Evolutionary conservation across 1,140 invertebrate species (phyloP), one percentile per base, ranked within the genome.

Genomic region (Pectinophora gossypiella): DNA sequence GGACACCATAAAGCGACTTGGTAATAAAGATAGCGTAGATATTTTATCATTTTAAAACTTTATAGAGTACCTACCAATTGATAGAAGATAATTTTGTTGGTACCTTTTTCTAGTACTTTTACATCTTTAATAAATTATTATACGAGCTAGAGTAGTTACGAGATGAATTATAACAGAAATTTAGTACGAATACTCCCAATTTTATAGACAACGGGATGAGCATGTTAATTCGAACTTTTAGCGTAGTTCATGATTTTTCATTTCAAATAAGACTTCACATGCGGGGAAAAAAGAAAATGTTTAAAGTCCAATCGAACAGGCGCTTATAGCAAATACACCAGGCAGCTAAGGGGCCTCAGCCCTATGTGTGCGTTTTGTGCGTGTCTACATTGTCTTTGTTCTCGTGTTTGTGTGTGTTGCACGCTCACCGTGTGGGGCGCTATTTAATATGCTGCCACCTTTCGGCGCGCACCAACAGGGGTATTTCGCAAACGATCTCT

Each of bases 401-500:
- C 75, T 86, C 79, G 84, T 88, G 82, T 88, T 85, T 89, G 86
- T 89, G 85, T 89, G 84, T 86, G 84, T 87, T 89, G 87, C 87
- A 89, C 87, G 86, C 87, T 87, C 79, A 86, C 82, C 85, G 83
- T 87, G 76, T 85, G 71, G 77, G 84, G 84, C 82, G 80, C 81
- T 78, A 77, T 59, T 71, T 76, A 64, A 76, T 73, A 68, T 77
- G 83, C 79, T 76, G 76, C 74, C 74, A 76, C 57, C 72, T 79
- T 72, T 75, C 80, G 76, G 72, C 84, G 80, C 75, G 75, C 85
- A 82, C 77, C 83, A 80, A 78, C 85, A 95, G 94, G 94, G 91
- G 93, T 95, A 92, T 95, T 95, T 95, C 93, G 94, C 93, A 95
- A 95, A 95, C 94, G 94, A 94, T 95, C 94, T 91, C 93, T 95